Percentiles rank a stretch among this genome's conserved stretches.
Conservation (phyloP, 2,797 vertebrate species). For the Cacajao melanocephalus region DNA sequence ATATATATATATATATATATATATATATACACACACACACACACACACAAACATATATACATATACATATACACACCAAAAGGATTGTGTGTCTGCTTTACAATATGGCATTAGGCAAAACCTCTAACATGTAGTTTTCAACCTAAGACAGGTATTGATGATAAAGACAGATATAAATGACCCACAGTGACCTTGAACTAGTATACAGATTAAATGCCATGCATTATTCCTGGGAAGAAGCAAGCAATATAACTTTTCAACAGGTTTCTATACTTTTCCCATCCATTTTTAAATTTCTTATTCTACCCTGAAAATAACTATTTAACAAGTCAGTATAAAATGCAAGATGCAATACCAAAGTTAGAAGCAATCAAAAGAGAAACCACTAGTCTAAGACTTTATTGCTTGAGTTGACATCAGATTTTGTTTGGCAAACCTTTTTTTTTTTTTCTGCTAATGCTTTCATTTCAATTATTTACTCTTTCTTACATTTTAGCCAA, state of each 20-base stretch:
- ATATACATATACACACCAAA: background rate
- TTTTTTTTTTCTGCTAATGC: background rate
- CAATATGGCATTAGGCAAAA: background rate
- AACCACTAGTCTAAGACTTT: background rate
- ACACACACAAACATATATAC: background rate
- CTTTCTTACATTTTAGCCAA: slow-evolving; percentile 64
- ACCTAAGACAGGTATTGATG: background rate
- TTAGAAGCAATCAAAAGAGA: slow-evolving; percentile 40
- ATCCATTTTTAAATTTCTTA: background rate
- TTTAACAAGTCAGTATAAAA: slow-evolving; percentile 34
- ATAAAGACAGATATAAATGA: slow-evolving; percentile 49
- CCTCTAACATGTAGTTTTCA: slow-evolving; percentile 42
- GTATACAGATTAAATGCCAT: slow-evolving; percentile 40
- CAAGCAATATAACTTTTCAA: background rate
- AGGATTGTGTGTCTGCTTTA: background rate
- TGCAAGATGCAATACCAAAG: background rate
- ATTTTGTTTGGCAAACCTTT: slow-evolving; percentile 44
- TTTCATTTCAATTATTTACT: slow-evolving; percentile 47
- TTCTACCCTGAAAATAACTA: slow-evolving; percentile 43
- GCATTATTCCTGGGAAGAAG: slow-evolving; percentile 15
- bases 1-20: too few relatives aligned
- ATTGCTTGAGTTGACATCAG: slow-evolving; percentile 34
- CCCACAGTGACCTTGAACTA: background rate
- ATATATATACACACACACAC: too few relatives aligned
- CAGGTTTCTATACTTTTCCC: background rate